Conservation (phyloP, 2,113 vertebrate genomes). For the Lepus europaeus region DNA sequence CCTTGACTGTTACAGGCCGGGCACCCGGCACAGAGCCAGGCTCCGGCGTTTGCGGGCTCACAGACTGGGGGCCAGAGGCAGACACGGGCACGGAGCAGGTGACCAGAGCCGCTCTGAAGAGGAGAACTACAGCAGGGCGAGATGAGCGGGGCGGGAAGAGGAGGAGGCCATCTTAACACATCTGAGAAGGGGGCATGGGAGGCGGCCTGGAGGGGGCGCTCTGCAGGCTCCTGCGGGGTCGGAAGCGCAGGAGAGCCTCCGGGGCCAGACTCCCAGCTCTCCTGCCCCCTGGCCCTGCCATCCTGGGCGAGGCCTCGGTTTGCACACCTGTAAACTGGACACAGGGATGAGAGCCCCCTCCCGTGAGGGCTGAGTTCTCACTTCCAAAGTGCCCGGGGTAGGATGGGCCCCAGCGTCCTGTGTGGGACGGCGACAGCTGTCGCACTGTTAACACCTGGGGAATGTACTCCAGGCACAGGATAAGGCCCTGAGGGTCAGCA, state of each 20-base stretch:
- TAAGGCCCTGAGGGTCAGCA: background rate
- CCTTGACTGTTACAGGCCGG: background rate
- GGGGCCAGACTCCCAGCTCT: background rate
- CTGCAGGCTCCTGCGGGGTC: background rate
- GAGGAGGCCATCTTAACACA: background rate
- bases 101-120: background rate
- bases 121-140: background rate
- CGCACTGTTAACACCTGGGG: background rate
- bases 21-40: background rate
- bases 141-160: background rate
- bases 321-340: background rate
- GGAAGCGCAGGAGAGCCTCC: background rate
- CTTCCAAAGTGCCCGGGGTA: background rate
- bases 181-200: background rate
- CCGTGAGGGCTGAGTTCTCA: background rate
- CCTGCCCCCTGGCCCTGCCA: background rate
- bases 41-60: background rate
- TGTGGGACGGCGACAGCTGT: background rate
- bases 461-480: background rate
- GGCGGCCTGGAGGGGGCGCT: background rate
- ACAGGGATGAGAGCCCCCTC: background rate
- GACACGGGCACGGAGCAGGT: background rate
- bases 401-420: background rate
- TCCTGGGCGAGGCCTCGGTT: background rate
- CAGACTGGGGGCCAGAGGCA: background rate